A percentile compares a stretch with the other conserved stretches of the same genome.
These are phyloP conservation scores for Scaptomyza tumidula DNA, from an alignment of 2,888 invertebrate genomes.

Conservation along the genomic window DNA sequence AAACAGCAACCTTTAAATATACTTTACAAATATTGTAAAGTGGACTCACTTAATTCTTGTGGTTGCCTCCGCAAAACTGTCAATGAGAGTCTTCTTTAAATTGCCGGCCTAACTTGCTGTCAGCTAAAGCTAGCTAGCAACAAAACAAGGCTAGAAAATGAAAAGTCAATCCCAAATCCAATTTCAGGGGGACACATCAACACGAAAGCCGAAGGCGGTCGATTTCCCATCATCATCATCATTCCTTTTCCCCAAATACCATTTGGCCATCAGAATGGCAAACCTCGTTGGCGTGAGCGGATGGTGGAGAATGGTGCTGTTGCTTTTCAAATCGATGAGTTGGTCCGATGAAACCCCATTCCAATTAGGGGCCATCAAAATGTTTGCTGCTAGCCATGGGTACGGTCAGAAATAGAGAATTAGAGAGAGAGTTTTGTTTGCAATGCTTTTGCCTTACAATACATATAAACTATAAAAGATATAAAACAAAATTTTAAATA, in stretches of 20 bases:
- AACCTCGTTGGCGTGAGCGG: too few relatives aligned
- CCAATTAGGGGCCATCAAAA: slow-evolving; percentile 65
- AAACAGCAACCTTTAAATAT: slow-evolving; percentile 29
- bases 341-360: slow-evolving; percentile 19
- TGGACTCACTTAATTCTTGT: neutral
- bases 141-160: slow-evolving; percentile 50
- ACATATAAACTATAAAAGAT: too few relatives aligned
- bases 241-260: slow-evolving; percentile 63
- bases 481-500: too few relatives aligned
- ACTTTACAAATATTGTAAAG: slow-evolving; percentile 25
- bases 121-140: neutral
- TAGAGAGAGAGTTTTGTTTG: too few relatives aligned
- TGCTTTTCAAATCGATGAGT: slow-evolving; percentile 38
- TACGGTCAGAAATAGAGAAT: too few relatives aligned
- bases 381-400: slow-evolving; percentile 39
- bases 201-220: slow-evolving; percentile 30
- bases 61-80: too few relatives aligned
- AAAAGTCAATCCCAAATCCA: slow-evolving; percentile 47
- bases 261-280: too few relatives aligned
- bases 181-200: slow-evolving; percentile 65
- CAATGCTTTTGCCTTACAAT: too few relatives aligned
- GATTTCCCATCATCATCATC: slow-evolving; percentile 10
- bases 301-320: neutral
- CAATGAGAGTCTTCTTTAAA: neutral
- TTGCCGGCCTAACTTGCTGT: slow-evolving; percentile 6